A percentile compares a stretch with the other conserved stretches of the same genome.
These are phyloP conservation scores for Dendrocincla fuliginosa DNA, from an alignment of 2,797 vertebrate species.

Conservation along the genomic window DNA sequence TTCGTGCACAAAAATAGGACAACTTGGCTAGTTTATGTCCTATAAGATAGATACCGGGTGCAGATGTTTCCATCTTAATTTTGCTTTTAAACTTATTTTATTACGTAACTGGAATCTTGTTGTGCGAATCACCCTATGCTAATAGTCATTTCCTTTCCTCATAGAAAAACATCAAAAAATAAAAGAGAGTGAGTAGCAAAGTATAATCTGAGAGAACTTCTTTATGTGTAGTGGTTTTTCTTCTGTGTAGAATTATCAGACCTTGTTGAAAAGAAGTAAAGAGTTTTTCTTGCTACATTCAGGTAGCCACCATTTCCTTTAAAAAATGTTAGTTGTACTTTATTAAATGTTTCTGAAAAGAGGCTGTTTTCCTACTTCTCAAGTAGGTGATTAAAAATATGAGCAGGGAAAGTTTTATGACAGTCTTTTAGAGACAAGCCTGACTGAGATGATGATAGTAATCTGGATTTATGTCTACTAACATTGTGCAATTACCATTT, in stretches of 20 bases:
- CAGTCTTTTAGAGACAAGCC: background rate
- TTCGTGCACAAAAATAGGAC: background rate
- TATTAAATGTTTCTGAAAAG: background rate
- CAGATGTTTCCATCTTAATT: constrained; percentile 24
- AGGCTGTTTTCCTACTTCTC: background rate
- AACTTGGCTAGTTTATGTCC: background rate
- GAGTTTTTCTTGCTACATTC: background rate
- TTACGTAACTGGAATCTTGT: constrained; percentile 32
- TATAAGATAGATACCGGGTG: background rate
- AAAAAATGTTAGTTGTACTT: background rate
- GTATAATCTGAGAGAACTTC: background rate
- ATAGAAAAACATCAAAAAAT: background rate
- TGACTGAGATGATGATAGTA: background rate
- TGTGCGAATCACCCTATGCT: background rate
- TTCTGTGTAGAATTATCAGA: background rate
- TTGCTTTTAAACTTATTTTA: background rate
- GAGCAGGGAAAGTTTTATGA: background rate
- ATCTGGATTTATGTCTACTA: background rate
- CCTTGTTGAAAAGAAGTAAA: background rate
- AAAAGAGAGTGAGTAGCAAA: background rate
- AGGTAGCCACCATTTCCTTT: background rate
- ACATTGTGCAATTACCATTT: background rate
- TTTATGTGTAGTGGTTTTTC: background rate
- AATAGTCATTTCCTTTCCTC: background rate
- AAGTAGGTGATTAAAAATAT: background rate